These are phyloP conservation scores for Drosophila malerkotliana DNA, from an alignment of 1,140 invertebrate species.

Conservation along the genomic window DNA sequence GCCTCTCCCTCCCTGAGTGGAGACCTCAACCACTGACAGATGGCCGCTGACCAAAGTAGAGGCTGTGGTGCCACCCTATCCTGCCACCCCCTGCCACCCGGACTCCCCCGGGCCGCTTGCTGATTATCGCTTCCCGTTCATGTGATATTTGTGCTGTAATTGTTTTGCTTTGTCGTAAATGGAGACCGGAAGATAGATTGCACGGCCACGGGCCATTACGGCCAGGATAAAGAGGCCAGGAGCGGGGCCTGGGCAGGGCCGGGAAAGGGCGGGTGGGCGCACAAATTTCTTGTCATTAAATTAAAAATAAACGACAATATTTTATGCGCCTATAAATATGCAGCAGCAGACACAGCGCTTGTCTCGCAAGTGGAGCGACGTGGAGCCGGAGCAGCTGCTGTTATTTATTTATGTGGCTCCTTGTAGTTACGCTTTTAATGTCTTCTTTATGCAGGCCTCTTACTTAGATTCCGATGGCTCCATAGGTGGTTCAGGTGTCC, in stretches of 20 bases:
- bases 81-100: neutral
- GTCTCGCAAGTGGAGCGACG: slow-evolving; percentile 44
- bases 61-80: slow-evolving; percentile 7
- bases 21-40: slow-evolving; percentile 52
- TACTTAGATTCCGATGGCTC: slow-evolving; percentile 3
- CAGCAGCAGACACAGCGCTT: slow-evolving; percentile 51
- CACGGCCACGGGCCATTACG: slow-evolving; percentile 77
- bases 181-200: slow-evolving; percentile 77
- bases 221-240: slow-evolving; percentile 46
- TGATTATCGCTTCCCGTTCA: slow-evolving; percentile 68
- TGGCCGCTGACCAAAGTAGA: slow-evolving; percentile 55
- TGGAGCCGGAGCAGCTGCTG: slow-evolving; percentile 62
- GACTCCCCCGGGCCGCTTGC: slow-evolving; percentile 1
- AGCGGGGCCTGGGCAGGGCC: neutral
- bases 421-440: slow-evolving; percentile 59
- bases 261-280: neutral
- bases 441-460: slow-evolving; percentile 59
- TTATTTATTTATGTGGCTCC: slow-evolving; percentile 70
- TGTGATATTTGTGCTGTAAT: slow-evolving; percentile 79
- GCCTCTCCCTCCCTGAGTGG: neutral
- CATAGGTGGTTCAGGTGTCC: slow-evolving; percentile 31
- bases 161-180: slow-evolving; percentile 77
- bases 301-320: slow-evolving; percentile 83
- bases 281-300: slow-evolving; percentile 80
- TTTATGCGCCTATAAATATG: slow-evolving; percentile 82